Base-by-base conservation (phyloP, 2,113 vertebrate genomes). In the Pelecanus crispus region DNA sequence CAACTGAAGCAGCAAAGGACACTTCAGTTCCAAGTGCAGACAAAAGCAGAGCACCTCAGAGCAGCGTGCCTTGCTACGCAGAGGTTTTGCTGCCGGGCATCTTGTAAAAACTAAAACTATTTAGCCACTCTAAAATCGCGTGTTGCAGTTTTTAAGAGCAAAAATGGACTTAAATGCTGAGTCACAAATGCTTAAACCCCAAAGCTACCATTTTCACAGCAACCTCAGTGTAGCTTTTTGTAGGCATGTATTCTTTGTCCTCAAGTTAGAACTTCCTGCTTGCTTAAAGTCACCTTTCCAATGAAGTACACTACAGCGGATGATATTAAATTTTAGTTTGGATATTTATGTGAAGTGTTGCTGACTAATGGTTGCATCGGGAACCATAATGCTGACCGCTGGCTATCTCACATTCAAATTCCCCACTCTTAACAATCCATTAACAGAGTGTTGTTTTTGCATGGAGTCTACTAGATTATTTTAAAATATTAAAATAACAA, bases 321-420 rank as follows among this genome's bases (percentile, higher is more conserved):
- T 56, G 44, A 66, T 24, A 65, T 7, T 52, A 77, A 55, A 61
- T 74, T 50, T 62, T 78, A 65, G 80, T 50, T 22, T 28, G n/a
- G 58, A 20, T 84, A 63, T 83, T 83, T 65, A 70, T 47, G 50
- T 3, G 1, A 92, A 83, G 70, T 4, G 55, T 31, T 95, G 56
- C 67, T 88, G 72, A 95, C 67, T 93, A 94, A 92, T 65, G 80
- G 56, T n/a, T 88, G 74, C 63, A 90, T 52, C 3, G 10, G 32
- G 79, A 94, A 73, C 50, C 34, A 38, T 61, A 91, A 72, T 40
- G 56, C 80, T 92, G 94, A 81, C 80, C 11, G 0, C 67, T 74
- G 55, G 52, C 63, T 73, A n/a, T 26, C 90, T 87, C 26, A 7
- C 71, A 80, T 70, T 88, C 32, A 50, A 78, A 70, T 71, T 81